phyloP scores from a whole-genome alignment of 1,140 invertebrate species.

The Reticulitermes speratus region DNA sequence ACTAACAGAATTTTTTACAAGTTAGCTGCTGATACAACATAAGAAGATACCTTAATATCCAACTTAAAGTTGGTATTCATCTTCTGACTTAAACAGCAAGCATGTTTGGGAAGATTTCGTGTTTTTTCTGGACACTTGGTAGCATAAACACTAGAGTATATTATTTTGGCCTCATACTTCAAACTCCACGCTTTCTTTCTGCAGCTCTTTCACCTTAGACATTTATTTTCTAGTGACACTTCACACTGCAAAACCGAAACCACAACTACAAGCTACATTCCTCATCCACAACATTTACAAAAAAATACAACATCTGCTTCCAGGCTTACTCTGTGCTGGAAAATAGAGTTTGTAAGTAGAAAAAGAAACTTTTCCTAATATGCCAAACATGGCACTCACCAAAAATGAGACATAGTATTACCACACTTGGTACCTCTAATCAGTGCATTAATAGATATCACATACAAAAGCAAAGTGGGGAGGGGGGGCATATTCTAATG shows the following conservation, averaged over 20 bases:
- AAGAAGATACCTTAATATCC: neutral
- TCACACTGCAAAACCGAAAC: neutral
- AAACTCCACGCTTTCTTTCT: neutral
- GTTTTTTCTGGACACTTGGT: neutral
- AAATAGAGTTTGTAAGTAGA: neutral
- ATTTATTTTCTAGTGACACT: neutral
- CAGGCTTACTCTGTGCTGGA: neutral
- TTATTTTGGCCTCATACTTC: neutral
- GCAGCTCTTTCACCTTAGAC: neutral
- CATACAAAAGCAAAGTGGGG: too few relatives aligned
- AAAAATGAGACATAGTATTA: too few relatives aligned
- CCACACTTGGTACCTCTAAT: too few relatives aligned
- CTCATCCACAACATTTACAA: neutral
- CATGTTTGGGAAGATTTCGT: conserved; percentile 1
- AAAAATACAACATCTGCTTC: neutral
- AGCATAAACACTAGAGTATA: neutral
- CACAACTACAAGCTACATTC: neutral
- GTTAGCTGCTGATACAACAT: neutral
- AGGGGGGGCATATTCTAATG: too few relatives aligned
- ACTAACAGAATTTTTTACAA: neutral
- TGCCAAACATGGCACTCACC: too few relatives aligned
- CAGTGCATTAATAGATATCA: too few relatives aligned
- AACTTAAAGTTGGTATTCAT: neutral
- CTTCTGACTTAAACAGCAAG: neutral
- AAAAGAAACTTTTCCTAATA: too few relatives aligned